A percentile compares a stretch with the other conserved stretches of the same genome.
These are phyloP conservation scores for Mesorhabditis sp. DNA, from an alignment of 2,888 invertebrate species.

Conservation along the genomic window DNA sequence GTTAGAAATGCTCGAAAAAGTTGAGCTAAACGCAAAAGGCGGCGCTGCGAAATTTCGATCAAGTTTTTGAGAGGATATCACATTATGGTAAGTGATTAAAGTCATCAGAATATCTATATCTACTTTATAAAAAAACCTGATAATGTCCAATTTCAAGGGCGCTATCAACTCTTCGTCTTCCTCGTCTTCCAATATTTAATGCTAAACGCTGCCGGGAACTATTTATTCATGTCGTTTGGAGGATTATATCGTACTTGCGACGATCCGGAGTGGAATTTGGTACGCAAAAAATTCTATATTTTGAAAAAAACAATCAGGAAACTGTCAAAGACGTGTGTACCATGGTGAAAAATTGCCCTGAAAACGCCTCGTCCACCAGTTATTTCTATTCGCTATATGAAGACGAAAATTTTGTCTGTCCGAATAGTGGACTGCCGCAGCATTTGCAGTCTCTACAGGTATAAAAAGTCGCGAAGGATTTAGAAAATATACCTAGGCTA, in stretches of 20 bases:
- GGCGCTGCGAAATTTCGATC: background rate
- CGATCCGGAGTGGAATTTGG: background rate
- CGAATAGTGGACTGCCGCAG: conserved; percentile 24
- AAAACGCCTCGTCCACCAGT: conserved; percentile 9
- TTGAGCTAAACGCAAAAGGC: background rate
- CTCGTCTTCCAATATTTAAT: background rate
- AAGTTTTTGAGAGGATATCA: background rate
- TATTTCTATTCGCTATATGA: conserved; percentile 27
- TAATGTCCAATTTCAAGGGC: background rate
- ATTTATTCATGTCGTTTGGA: conserved; percentile 1
- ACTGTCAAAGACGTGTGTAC: background rate
- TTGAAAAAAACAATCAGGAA: background rate
- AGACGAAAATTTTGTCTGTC: conserved; percentile 27
- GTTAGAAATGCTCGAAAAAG: background rate
- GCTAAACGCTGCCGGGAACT: background rate
- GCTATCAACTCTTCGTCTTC: background rate
- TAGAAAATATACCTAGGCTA: conserved; percentile 10
- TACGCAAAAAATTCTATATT: background rate
- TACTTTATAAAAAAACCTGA: too few relatives aligned
- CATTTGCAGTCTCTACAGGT: conserved; percentile 30
- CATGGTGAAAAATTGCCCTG: conserved; percentile 10
- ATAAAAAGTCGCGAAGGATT: background rate
- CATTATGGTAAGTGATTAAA: background rate
- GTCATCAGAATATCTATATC: background rate
- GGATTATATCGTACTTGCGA: background rate